Evolutionary conservation across 2,113 vertebrate genomes (phyloP).

Genomic region (Fulica atra): DNA sequence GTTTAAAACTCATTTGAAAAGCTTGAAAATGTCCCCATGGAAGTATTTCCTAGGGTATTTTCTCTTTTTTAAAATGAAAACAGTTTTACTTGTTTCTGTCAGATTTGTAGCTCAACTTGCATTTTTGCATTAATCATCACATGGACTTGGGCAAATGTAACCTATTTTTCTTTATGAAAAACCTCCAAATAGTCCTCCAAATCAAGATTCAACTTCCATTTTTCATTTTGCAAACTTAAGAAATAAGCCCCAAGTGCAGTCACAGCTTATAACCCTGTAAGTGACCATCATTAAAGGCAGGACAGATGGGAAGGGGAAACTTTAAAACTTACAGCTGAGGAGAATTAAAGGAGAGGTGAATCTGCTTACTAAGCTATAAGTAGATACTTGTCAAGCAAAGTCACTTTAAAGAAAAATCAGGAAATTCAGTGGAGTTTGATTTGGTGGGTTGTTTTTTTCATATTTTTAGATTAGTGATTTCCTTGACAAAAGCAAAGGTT

Average conservation of each 20-base stretch:
- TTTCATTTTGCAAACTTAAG: neutral
- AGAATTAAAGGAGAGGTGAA: neutral
- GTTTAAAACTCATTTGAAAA: neutral
- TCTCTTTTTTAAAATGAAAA: neutral
- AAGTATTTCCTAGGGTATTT: neutral
- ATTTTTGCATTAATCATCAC: neutral
- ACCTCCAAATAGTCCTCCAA: neutral
- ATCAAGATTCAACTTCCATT: neutral
- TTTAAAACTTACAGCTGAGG: neutral
- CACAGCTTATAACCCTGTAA: neutral
- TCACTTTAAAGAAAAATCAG: neutral
- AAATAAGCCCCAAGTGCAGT: neutral
- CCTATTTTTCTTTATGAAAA: neutral
- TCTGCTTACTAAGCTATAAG: neutral
- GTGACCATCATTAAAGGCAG: neutral
- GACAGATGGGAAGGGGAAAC: neutral
- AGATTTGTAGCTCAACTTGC: neutral
- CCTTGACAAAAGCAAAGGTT: neutral
- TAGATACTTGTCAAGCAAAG: neutral
- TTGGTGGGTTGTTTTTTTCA: neutral
- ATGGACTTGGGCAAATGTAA: neutral
- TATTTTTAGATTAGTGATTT: neutral
- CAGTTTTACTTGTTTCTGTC: neutral
- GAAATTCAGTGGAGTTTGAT: neutral
- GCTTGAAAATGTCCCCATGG: neutral